Evolutionary conservation across 2,113 vertebrate species (phyloP).

Genomic region (Pseudorasbora parva): DNA sequence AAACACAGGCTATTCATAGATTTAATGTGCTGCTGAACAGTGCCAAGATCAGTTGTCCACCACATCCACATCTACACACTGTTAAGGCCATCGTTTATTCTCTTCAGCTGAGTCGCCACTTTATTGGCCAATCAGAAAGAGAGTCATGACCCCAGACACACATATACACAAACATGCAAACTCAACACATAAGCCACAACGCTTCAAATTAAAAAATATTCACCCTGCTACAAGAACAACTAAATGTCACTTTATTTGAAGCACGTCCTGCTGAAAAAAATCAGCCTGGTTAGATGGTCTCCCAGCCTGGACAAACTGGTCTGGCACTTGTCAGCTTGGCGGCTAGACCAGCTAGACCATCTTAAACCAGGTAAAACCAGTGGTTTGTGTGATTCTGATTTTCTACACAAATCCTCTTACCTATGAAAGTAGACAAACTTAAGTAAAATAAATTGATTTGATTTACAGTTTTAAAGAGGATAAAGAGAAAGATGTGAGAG

Average conservation of each 20-base stretch:
- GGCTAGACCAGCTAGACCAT: neutral
- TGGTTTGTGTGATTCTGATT: neutral
- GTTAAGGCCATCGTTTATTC: neutral
- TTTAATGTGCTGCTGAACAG: slow-evolving; percentile 44
- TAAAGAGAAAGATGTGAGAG: too few species aligned
- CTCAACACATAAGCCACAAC: slow-evolving; percentile 3
- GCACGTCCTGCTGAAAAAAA: too few species aligned
- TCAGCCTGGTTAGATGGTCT: neutral
- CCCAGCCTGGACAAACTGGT: too few species aligned
- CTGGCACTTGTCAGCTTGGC: too few species aligned
- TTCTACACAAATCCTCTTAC: neutral
- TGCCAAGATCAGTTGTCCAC: slow-evolving; percentile 40
- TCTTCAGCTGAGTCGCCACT: neutral
- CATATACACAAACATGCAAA: slow-evolving; percentile 1
- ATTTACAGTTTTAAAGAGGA: too few species aligned
- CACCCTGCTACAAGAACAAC: neutral
- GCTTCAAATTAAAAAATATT: slow-evolving; percentile 9
- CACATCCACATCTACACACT: neutral
- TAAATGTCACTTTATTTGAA: too few species aligned
- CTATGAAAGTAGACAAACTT: too few species aligned
- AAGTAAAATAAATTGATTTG: too few species aligned
- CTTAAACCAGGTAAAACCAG: neutral
- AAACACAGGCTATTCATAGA: slow-evolving; percentile 33
- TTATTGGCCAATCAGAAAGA: neutral
- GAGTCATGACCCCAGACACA: neutral